Evolutionary conservation across 2,888 invertebrate species (phyloP).

Genomic region (Lasioglossum malachurum): DNA sequence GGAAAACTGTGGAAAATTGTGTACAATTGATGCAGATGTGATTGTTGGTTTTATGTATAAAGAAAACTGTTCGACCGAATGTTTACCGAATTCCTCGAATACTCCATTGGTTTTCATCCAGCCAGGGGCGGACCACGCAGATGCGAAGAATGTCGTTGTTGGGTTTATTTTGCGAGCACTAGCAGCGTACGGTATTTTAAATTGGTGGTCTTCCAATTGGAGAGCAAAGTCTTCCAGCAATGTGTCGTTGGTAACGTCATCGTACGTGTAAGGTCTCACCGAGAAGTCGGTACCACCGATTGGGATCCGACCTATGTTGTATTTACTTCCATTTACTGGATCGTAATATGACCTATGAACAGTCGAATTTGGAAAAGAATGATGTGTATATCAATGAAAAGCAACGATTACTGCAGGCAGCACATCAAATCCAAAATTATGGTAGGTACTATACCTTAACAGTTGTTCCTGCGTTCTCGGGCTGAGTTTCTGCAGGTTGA

Average conservation of each 20-base stretch:
- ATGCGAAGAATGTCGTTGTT: slow-evolving; percentile 86
- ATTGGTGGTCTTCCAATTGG: slow-evolving; percentile 89
- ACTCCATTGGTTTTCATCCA: slow-evolving; percentile 90
- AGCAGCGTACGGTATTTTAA: slow-evolving; percentile 88
- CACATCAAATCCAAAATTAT: not conserved
- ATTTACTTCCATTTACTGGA: slow-evolving; percentile 90
- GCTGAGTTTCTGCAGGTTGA: slow-evolving; percentile 89
- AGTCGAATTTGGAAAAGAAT: not conserved
- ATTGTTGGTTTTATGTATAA: not conserved
- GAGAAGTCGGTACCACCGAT: slow-evolving; percentile 96
- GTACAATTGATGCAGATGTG: no score
- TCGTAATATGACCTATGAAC: slow-evolving; percentile 90
- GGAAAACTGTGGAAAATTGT: not conserved
- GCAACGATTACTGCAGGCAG: not conserved
- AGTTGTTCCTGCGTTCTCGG: slow-evolving; percentile 85
- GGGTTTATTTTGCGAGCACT: slow-evolving; percentile 84
- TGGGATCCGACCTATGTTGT: slow-evolving; percentile 92
- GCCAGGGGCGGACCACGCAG: slow-evolving; percentile 89
- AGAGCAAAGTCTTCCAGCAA: slow-evolving; percentile 89
- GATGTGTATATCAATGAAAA: not conserved
- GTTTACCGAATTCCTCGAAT: slow-evolving; percentile 67
- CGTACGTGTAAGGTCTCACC: slow-evolving; percentile 92
- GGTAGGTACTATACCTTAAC: slow-evolving; percentile 74
- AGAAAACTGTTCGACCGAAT: not conserved
- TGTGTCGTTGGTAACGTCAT: slow-evolving; percentile 88